Evolutionary conservation across 2,888 invertebrate genomes (phyloP).

Genomic region (Diploptera punctata): DNA sequence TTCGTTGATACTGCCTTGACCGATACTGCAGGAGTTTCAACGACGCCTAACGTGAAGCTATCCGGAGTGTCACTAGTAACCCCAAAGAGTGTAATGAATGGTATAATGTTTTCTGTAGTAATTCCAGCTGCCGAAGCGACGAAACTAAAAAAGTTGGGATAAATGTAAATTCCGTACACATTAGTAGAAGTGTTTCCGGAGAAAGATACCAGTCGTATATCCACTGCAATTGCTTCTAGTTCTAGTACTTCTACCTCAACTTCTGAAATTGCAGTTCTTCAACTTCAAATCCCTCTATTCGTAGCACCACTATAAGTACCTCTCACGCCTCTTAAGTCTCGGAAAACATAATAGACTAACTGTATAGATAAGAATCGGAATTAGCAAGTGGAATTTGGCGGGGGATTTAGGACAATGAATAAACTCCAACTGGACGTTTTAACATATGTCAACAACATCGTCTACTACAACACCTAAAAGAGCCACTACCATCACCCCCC

Average conservation of each 20-base stretch:
- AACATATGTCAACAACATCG: slow-evolving; percentile 43
- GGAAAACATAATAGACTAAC: slow-evolving; percentile 86
- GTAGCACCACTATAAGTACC: slow-evolving; percentile 17
- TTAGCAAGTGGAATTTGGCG: slow-evolving; percentile 80
- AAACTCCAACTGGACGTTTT: slow-evolving; percentile 60
- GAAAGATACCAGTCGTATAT: slow-evolving; percentile 75
- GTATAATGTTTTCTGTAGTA: slow-evolving; percentile 63
- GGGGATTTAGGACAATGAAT: slow-evolving; percentile 70
- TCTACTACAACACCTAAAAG: slow-evolving; percentile 47
- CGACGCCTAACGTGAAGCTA: slow-evolving; percentile 57
- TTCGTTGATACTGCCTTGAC: slow-evolving; percentile 66
- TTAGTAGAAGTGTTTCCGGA: slow-evolving; percentile 85
- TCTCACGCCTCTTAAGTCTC: slow-evolving; percentile 63
- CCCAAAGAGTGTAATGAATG: slow-evolving; percentile 82
- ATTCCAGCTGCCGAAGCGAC: slow-evolving; percentile 51
- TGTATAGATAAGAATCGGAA: slow-evolving; percentile 85
- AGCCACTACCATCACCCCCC: slow-evolving; percentile 59
- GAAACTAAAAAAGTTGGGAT: slow-evolving; percentile 76
- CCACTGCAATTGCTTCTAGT: slow-evolving; percentile 44
- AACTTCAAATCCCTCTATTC: not conserved
- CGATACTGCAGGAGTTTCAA: slow-evolving; percentile 59
- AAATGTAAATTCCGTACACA: slow-evolving; percentile 85
- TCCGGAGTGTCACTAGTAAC: slow-evolving; percentile 74
- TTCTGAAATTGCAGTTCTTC: slow-evolving; percentile 48
- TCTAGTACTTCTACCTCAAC: slow-evolving; percentile 55